phyloP scores from a whole-genome alignment of 1,140 invertebrate genomes.

The Sycobia sp. region DNA sequence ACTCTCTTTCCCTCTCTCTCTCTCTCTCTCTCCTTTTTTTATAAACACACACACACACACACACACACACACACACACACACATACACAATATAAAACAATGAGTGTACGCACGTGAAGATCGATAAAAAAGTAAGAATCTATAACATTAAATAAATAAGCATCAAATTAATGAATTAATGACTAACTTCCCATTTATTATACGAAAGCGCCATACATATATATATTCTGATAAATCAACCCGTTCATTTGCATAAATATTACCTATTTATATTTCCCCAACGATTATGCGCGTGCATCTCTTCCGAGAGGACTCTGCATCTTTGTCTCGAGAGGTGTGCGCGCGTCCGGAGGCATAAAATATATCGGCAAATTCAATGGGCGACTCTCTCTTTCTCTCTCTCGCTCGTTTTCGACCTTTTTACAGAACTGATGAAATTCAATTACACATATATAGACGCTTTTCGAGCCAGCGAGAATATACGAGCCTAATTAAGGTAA shows the following conservation, averaged over 20 bases:
- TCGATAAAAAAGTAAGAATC: too few species aligned
- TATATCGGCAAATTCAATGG: background rate
- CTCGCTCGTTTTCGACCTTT: background rate
- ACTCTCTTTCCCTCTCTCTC: too few species aligned
- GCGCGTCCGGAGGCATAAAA: too few species aligned
- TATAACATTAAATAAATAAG: slow-evolving; percentile 6
- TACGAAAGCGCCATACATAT: background rate
- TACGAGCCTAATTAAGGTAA: slow-evolving; percentile 19
- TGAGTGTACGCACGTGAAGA: too few species aligned
- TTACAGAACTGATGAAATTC: background rate
- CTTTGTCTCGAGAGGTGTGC: background rate
- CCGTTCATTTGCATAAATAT: slow-evolving; percentile 17
- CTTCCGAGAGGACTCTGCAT: background rate
- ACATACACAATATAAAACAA: too few species aligned
- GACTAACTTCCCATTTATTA: slow-evolving; percentile 1
- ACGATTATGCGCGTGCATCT: background rate
- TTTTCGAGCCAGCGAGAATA: background rate
- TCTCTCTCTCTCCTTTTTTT: too few species aligned
- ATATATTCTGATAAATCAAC: slow-evolving; percentile 17
- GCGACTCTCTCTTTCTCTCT: background rate
- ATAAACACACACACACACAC: too few species aligned
- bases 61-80: too few species aligned
- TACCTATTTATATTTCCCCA: background rate
- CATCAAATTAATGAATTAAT: slow-evolving; percentile 11
- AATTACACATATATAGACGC: too few species aligned